Percentiles rank a stretch among this genome's conserved stretches.
phyloP scores from a whole-genome alignment of 1,140 invertebrate genomes.

The Sarcophaga bullata region DNA sequence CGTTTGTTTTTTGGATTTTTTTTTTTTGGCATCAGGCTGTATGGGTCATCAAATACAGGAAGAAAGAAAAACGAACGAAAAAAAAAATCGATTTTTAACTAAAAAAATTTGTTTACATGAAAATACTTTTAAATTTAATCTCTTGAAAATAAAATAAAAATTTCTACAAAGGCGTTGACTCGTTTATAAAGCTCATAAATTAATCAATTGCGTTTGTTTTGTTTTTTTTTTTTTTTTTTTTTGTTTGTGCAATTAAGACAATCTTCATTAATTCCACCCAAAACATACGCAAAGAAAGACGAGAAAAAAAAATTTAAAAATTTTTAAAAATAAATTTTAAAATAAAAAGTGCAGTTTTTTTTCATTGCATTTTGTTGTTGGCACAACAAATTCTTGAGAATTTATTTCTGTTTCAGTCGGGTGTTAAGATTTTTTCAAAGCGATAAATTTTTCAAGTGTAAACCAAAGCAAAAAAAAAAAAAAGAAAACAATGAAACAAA shows the following conservation, averaged over 20 bases:
- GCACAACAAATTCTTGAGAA: slow-evolving; percentile 22
- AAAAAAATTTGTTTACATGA: slow-evolving; percentile 28
- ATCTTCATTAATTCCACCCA: slow-evolving; percentile 33
- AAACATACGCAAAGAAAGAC: slow-evolving; percentile 8
- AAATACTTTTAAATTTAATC: slow-evolving; percentile 41
- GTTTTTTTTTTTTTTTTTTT: neutral
- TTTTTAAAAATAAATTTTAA: too few species aligned
- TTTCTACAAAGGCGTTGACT: slow-evolving; percentile 39
- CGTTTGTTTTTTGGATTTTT: neutral
- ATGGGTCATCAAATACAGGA: neutral
- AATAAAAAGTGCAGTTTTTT: neutral
- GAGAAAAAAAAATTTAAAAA: neutral
- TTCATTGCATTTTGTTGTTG: neutral
- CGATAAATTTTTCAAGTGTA: slow-evolving; percentile 24
- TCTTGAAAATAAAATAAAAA: neutral
- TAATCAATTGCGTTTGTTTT: slow-evolving; percentile 30
- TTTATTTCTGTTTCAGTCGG: slow-evolving; percentile 24
- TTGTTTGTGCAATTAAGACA: slow-evolving; percentile 25
- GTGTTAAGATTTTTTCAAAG: slow-evolving; percentile 25
- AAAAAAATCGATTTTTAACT: neutral
- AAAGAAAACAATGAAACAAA: neutral
- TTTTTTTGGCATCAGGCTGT: neutral
- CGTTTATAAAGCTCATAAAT: slow-evolving; percentile 38
- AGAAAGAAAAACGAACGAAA: neutral
- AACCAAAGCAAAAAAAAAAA: neutral